phyloP scores from a whole-genome alignment of 2,797 vertebrate species.

The Chromobotia macracanthus region DNA sequence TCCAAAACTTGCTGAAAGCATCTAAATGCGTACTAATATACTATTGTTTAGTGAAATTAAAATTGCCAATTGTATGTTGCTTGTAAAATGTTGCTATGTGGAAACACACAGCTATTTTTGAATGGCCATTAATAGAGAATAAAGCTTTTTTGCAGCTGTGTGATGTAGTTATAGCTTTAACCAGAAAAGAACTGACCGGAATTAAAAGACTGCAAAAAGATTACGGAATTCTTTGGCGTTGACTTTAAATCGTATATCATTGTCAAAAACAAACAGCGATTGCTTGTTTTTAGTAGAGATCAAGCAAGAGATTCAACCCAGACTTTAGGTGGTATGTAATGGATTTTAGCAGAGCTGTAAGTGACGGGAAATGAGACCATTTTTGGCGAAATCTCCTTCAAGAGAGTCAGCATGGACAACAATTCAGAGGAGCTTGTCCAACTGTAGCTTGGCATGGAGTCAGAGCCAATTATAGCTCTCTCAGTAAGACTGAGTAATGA shows the following conservation, averaged over 20 bases:
- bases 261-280: slow-evolving; percentile 40
- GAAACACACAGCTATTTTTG: neutral
- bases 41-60: neutral
- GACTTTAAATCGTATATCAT: slow-evolving; percentile 24
- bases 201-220: slow-evolving; percentile 21
- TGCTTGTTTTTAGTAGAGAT: slow-evolving; percentile 36
- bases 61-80: neutral
- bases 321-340: slow-evolving; percentile 62
- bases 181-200: neutral
- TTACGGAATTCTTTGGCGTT: slow-evolving; percentile 33
- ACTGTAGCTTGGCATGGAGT: slow-evolving; percentile 68
- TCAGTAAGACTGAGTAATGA: slow-evolving; percentile 47
- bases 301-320: slow-evolving; percentile 41
- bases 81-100: neutral
- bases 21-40: neutral
- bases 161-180: neutral
- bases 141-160: neutral
- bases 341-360: slow-evolving; percentile 59
- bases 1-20: neutral
- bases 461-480: slow-evolving; percentile 62
- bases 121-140: neutral
- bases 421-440: slow-evolving; percentile 71
- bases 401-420: slow-evolving; percentile 62
- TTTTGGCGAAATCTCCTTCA: slow-evolving; percentile 74
- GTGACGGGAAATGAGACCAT: slow-evolving; percentile 75